These are phyloP conservation scores for Drosophila pachea DNA, from an alignment of 1,140 invertebrate genomes.

Conservation along the genomic window DNA sequence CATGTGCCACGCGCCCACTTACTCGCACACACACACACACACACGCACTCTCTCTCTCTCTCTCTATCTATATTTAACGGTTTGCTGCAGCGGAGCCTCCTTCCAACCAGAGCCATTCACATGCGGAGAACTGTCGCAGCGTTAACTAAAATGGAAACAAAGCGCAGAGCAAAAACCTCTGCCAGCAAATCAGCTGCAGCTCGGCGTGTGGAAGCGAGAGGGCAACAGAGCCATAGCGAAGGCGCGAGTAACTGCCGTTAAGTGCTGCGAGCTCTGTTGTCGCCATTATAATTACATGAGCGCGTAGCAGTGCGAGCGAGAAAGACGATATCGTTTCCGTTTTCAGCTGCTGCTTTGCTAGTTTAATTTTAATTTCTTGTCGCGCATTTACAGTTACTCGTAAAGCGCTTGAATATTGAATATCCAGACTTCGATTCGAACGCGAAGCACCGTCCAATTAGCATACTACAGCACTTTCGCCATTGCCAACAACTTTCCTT, in stretches of 20 bases:
- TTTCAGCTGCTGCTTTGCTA: constrained; percentile 10
- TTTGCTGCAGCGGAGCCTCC: constrained; percentile 21
- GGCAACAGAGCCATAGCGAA: too few species aligned
- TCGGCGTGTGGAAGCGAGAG: neutral
- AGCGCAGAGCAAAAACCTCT: constrained; percentile 3
- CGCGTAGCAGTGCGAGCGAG: constrained; percentile 2
- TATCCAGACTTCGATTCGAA: constrained; percentile 5
- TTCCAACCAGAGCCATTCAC: constrained; percentile 5
- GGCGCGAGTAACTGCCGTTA: neutral
- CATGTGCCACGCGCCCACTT: constrained; percentile 62
- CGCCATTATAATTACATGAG: constrained; percentile 55
- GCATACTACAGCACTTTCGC: constrained; percentile 16
- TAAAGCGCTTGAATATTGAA: constrained; percentile 27
- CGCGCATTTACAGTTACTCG: constrained; percentile 50
- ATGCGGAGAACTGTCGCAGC: constrained; percentile 33
- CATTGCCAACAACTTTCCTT: neutral
- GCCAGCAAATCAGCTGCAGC: neutral
- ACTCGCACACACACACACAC: neutral
- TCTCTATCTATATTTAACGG: too few species aligned
- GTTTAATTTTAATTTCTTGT: constrained; percentile 53
- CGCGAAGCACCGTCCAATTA: constrained; percentile 6
- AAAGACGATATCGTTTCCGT: constrained; percentile 10
- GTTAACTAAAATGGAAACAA: constrained; percentile 22
- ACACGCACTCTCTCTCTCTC: too few species aligned
- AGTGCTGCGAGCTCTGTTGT: constrained; percentile 5